These are phyloP conservation scores for Eupithecia centaureata DNA, from an alignment of 2,888 invertebrate species.

Conservation along the genomic window DNA sequence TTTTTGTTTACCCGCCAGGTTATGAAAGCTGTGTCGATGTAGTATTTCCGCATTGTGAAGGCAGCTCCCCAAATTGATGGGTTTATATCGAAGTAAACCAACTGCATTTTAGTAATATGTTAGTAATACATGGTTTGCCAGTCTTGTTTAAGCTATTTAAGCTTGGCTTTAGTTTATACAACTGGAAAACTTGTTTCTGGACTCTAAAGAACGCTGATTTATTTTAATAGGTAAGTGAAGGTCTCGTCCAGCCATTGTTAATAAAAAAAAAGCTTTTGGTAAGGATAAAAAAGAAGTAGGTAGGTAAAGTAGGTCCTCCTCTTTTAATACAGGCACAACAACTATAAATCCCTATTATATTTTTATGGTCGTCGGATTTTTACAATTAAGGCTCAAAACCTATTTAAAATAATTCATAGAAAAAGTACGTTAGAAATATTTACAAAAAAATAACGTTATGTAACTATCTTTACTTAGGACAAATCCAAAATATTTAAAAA, in stretches of 20 bases:
- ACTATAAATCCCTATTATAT: too few relatives aligned
- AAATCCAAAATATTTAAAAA: neutral
- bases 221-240: slow-evolving; percentile 26
- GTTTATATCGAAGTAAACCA: slow-evolving; percentile 60
- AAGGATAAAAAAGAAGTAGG: too few relatives aligned
- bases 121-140: slow-evolving; percentile 28
- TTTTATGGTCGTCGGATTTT: too few relatives aligned
- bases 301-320: too few relatives aligned
- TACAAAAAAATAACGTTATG: too few relatives aligned
- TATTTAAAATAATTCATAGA: too few relatives aligned
- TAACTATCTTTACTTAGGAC: neutral
- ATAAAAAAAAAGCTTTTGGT: too few relatives aligned
- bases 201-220: slow-evolving; percentile 33
- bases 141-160: slow-evolving; percentile 37
- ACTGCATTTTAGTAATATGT: slow-evolving; percentile 42
- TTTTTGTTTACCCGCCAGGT: slow-evolving; percentile 58
- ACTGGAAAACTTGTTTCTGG: slow-evolving; percentile 38
- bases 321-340: too few relatives aligned
- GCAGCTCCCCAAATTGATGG: slow-evolving; percentile 65
- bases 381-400: too few relatives aligned
- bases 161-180: slow-evolving; percentile 28
- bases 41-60: slow-evolving; percentile 65
- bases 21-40: slow-evolving; percentile 56
- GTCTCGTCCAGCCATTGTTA: neutral
- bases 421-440: too few relatives aligned